Evolutionary conservation across 2,113 vertebrate species (phyloP).

Genomic region (Naja naja): DNA sequence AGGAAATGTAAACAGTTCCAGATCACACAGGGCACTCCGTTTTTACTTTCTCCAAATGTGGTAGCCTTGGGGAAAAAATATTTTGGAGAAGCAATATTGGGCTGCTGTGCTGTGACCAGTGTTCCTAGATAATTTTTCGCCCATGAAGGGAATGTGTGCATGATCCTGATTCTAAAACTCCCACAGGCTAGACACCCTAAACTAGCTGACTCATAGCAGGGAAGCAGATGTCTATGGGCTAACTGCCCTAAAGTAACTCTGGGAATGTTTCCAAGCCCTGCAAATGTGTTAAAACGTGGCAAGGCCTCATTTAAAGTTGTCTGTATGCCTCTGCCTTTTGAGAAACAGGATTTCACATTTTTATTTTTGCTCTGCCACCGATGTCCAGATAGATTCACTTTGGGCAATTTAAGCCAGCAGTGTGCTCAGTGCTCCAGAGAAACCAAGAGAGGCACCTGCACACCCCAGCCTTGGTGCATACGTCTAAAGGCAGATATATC

Average conservation of each 20-base stretch:
- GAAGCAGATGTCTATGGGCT: background rate
- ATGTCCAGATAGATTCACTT: background rate
- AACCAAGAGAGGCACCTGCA: background rate
- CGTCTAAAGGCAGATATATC: background rate
- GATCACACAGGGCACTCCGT: background rate
- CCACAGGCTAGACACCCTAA: background rate
- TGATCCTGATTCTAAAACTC: background rate
- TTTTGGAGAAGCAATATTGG: background rate
- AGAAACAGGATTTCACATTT: background rate
- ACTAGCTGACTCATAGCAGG: background rate
- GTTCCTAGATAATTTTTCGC: background rate
- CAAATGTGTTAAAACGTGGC: background rate
- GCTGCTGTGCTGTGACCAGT: background rate
- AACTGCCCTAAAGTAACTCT: background rate
- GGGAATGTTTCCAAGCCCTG: background rate
- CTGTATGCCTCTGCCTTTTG: background rate
- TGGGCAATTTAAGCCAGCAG: background rate
- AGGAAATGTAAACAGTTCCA: background rate
- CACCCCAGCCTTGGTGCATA: no score
- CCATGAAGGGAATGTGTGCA: no score
- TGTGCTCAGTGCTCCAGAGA: background rate
- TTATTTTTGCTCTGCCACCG: background rate
- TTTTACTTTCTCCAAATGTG: background rate
- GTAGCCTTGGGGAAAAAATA: background rate
- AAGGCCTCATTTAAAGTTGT: background rate